Evolutionary conservation across 2,113 vertebrate genomes (phyloP), one percentile per base, ranked within the genome.

Genomic region (Mormoops blainvillei): DNA sequence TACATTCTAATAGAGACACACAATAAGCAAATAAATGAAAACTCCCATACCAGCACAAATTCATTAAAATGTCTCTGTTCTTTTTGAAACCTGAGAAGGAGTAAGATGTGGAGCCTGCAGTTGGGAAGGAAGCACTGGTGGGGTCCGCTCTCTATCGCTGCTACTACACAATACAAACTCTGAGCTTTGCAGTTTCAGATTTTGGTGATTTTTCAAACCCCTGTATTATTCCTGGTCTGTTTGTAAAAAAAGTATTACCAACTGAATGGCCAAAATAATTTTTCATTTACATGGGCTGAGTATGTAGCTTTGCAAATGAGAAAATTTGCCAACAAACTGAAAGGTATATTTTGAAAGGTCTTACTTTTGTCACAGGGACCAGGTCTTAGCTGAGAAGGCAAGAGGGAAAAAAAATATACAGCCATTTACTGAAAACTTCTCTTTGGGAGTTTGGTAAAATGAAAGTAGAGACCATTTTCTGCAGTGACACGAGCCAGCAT

Each of bases 261-360:
- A 76, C 11, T 38, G 31, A 90, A 52, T 88, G 52, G 90, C 43
- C 45, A 80, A 92, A 78, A 83, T 33, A 41, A 41, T 48, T 86
- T 31, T 84, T 68, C 22, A 81, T 81, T 77, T 89, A 33, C 73
- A 43, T 65, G 76, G 43, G 71, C 45, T 52, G 28, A 38, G 28
- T 15, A 14, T 84, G 4, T 92, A 56, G 91, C 54, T 95, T 71
- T 48, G 15, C 41, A 89, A 97, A 89, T 93, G 68, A 96, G 8
- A 43, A 86, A 58, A 4, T 74, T 63, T 58, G 56, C 81, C 56
- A 84, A n/a, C 36, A 94, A 84, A 89, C n/a, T 71, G 71, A 56
- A 28, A 84, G 43, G 4, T 68, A 24, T 56, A 74, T 61, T 92
- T 54, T 41, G 43, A 92, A 93, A 87, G 28, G 71, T 91, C 45